These are phyloP conservation scores for Cololabis saira DNA, from an alignment of 2,113 vertebrate species.

Conservation along the genomic window DNA sequence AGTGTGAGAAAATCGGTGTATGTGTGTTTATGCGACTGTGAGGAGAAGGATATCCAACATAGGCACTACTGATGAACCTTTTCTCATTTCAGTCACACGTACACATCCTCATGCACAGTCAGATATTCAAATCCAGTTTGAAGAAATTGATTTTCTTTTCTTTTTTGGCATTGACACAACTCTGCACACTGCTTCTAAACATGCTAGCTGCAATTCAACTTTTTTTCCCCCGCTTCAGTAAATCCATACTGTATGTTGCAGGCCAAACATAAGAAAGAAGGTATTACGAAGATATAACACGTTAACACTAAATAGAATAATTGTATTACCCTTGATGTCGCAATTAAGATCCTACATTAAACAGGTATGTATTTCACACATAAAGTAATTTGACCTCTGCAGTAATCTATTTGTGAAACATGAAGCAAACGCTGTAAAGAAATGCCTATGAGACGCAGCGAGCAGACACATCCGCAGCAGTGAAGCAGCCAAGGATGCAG, in stretches of 20 bases:
- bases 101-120: not conserved
- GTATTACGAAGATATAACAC: not conserved
- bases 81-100: slow-evolving; percentile 24
- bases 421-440: not conserved
- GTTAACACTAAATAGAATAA: not conserved
- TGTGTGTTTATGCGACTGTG: slow-evolving; percentile 18
- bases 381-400: not conserved
- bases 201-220: too few relatives aligned
- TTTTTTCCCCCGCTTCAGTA: too few relatives aligned
- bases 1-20: slow-evolving; percentile 21
- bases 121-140: slow-evolving; percentile 47
- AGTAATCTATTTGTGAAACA: not conserved
- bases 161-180: too few relatives aligned
- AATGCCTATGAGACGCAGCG: not conserved
- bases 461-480: slow-evolving; percentile 1
- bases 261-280: too few relatives aligned
- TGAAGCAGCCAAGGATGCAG: not conserved
- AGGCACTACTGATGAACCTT: slow-evolving; percentile 42
- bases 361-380: not conserved
- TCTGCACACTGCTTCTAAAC: too few relatives aligned
- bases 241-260: too few relatives aligned
- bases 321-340: too few relatives aligned
- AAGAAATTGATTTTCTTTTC: slow-evolving; percentile 15
- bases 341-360: too few relatives aligned
- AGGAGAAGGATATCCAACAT: slow-evolving; percentile 26